Base-by-base conservation (phyloP, 2,888 invertebrate species). In the Gastracanthus pulcherrimus region DNA sequence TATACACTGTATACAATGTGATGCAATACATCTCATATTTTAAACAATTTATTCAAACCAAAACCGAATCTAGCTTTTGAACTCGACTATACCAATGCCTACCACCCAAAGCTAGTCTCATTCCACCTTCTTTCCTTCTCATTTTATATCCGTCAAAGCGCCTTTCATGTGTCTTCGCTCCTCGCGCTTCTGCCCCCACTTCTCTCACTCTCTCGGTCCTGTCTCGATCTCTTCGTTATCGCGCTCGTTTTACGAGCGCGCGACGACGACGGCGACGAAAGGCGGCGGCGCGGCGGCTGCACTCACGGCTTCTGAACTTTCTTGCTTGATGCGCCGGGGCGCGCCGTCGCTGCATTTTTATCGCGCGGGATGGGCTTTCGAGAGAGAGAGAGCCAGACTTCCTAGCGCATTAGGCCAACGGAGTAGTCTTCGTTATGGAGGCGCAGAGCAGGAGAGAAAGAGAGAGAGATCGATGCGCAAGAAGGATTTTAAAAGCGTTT, bases 261-360 rank as follows among this genome's bases (percentile, higher is more conserved):
- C 55, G n/a, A 2, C 72, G 41, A 34, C 38, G 41, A 34, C 23
- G 23, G 29, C 34, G 5, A n/a, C n/a, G n/a, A n/a, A n/a, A n/a
- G n/a, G n/a, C n/a, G n/a, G n/a, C n/a, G n/a, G n/a, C n/a, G n/a
- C n/a, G n/a, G n/a, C n/a, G n/a, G 36, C 26, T 5, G 23, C 64
- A 34, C 5, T 41, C n/a, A n/a, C n/a, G n/a, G 75, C 64, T 75
- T 75, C 60, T 60, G 34, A 70, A 77, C 70, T 77, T 69, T 60
- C 67, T 41, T 23, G 19, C n/a, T n/a, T 45, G 45, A 29, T 38
- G 26, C 45, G 7, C 29, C 13, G n/a, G n/a, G 55, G 0, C 38
- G 5, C 2, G 31, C 23, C 38, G 29, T n/a, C 36, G 36, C 45
- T 79, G 72, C 31, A 74, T 79, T 79, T 79, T 79, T 67, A 74